Base-by-base conservation (phyloP, 2,113 vertebrate species). In the Panthera tigris region DNA sequence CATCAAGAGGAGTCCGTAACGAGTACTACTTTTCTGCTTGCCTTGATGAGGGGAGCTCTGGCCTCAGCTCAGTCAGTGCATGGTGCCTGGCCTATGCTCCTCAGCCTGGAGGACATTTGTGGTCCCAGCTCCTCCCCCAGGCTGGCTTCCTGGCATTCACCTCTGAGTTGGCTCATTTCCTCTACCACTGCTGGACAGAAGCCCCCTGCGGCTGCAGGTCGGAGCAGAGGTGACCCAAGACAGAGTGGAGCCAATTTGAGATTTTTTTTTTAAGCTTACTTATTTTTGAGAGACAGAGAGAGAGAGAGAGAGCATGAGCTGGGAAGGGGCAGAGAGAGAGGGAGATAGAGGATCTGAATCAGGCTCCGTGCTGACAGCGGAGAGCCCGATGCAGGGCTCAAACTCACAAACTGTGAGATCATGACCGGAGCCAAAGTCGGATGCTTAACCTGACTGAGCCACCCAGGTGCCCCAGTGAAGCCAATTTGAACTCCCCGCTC, bases 11-110 rank as follows among this genome's bases (percentile, higher is more conserved):
- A 41, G 15, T 66, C 36, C 23, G 3, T 27, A 82, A 13, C 19
- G 88, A n/a, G 16, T 0, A 0, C 21, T 7, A 6, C 25, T 57
- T 36, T 79, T 48, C 85, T 13, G 7, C 31, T 13, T 0, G 4
- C 65, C 29, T 19, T 21, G 31, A 65, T 41, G 50, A 83, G n/a
- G 83, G 11, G 21, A 36, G 78, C n/a, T 83, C 74, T 63, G 71
- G 61, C 39, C 55, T 85, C 18, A 0, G 19, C 68, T 81, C 73
- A 7, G 36, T 29, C 7, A 0, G 10, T 10, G 31, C 41, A 0
- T 41, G 15, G 52, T 69, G 65, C 39, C 39, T 7, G 52, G 41
- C 81, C 74, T 23, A 14, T 7, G 29, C 84, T 65, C 23, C 21
- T 55, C 61, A 92, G 73, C 57, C 61, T 14, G 21, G 69, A 21